Evolutionary conservation across 2,797 vertebrate genomes (phyloP), one percentile per base, ranked within the genome.

Genomic region (Sternotherus odoratus): DNA sequence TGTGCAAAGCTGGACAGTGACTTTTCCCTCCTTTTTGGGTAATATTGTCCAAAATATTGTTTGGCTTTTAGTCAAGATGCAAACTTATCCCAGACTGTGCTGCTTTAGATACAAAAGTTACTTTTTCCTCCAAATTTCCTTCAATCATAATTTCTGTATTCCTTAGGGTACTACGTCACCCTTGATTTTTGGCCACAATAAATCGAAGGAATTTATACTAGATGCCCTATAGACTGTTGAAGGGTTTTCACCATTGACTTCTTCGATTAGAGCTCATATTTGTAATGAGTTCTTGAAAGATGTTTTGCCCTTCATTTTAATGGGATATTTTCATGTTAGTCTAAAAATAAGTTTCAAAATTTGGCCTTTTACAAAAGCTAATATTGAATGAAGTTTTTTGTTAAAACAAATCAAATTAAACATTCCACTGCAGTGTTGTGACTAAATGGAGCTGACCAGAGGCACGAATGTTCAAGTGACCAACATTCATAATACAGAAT

Each of bases 1-100:
- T 80, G 15, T 46, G 0, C 2, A 69, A 50, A 82, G 26, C 53
- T 75, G 26, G 13, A 75, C 19, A 11, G 69, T 8, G 24, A 8
- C 36, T 2, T 12, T 0, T 36, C 2, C 13, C 24, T 36, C 15
- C 8, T 24, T 30, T 86, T 72, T 72, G 57, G 69, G 46, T 89
- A 49, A 1, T 12, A 28, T 43, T 2, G 0, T 36, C 50, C 63
- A 33, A 1, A 53, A 74, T 3, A 3, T 75, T 82, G 8, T 28
- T 50, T 50, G 36, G 4, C 4, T 1, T 17, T 49, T 36, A 49
- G 83, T 17, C 46, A 33, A 56, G 77, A 48, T n/a, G 33, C 66
- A 49, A 10, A 1, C 21, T 83, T 72, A 39, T 49, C 53, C 83
- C 30, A 80, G 9, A 28, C 9, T 74, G 19, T 39, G 50, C 60